Conservation (phyloP, 2,113 vertebrate genomes). For the Tympanuchus pallidicinctus region DNA sequence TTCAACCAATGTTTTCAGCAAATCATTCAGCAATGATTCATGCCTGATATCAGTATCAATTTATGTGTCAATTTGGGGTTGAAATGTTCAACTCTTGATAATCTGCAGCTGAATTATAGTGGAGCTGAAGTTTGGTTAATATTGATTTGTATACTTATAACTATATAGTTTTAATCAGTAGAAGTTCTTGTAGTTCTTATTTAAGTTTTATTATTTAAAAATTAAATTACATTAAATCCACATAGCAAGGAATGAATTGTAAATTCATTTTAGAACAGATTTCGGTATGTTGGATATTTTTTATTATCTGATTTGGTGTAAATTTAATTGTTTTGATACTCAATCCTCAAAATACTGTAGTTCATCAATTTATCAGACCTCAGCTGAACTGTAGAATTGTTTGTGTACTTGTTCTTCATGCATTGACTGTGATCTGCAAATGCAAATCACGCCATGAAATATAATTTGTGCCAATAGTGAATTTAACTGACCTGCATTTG, state of each 20-base stretch:
- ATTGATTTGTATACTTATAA: neutral
- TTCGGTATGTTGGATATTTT: neutral
- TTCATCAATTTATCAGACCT: neutral
- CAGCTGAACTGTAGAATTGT: neutral
- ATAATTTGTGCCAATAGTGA: neutral
- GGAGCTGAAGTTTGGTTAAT: neutral
- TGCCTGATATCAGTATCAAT: neutral
- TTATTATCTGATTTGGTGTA: neutral
- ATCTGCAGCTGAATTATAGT: neutral
- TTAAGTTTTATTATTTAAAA: neutral
- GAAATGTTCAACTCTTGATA: neutral
- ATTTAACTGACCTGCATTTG: neutral
- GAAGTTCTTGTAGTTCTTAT: neutral
- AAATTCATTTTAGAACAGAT: neutral
- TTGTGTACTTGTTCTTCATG: neutral
- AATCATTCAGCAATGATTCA: neutral
- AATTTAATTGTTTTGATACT: neutral
- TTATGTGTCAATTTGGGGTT: neutral
- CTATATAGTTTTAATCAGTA: conserved; percentile 10
- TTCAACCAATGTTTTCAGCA: neutral
- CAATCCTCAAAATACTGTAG: neutral
- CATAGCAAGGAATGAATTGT: neutral
- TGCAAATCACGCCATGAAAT: rapidly evolving
- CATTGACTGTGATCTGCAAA: neutral
- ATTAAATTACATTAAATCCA: neutral